Conservation (phyloP, 2,888 invertebrate species). For the Polylopha cassiicola region DNA sequence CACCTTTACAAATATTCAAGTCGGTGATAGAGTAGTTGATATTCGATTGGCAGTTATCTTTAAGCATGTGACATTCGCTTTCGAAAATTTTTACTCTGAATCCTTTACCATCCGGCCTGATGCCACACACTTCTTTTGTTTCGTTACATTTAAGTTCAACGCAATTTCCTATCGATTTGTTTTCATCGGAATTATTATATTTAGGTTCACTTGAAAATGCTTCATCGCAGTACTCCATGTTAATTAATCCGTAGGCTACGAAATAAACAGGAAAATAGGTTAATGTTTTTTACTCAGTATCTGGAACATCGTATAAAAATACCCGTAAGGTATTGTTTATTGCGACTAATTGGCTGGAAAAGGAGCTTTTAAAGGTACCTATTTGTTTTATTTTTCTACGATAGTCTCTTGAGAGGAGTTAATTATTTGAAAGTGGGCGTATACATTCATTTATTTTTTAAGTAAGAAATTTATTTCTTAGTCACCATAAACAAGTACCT, state of each 20-base stretch:
- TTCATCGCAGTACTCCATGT: slow-evolving; percentile 41
- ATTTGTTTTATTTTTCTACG: too few relatives aligned
- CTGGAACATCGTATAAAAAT: neutral
- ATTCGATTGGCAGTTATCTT: slow-evolving; percentile 44
- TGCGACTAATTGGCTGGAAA: too few relatives aligned
- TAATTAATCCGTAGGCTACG: slow-evolving; percentile 42
- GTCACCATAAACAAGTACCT: too few relatives aligned
- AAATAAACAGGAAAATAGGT: slow-evolving; percentile 15
- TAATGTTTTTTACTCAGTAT: slow-evolving; percentile 3
- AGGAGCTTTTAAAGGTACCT: too few relatives aligned
- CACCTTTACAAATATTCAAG: slow-evolving; percentile 40
- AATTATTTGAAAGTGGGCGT: too few relatives aligned
- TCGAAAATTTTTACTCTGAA: slow-evolving; percentile 46
- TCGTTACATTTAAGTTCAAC: neutral
- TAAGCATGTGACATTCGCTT: slow-evolving; percentile 44
- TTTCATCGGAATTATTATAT: slow-evolving; percentile 5
- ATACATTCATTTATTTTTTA: too few relatives aligned
- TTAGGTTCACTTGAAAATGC: slow-evolving; percentile 24
- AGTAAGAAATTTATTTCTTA: too few relatives aligned
- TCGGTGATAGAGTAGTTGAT: slow-evolving; percentile 41
- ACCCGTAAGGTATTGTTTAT: too few relatives aligned
- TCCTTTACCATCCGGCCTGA: slow-evolving; percentile 44
- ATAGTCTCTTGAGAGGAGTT: too few relatives aligned
- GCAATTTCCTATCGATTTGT: neutral
- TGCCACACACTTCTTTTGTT: slow-evolving; percentile 41